Conservation (phyloP, 1,140 invertebrate species). For the Homarus americanus region DNA sequence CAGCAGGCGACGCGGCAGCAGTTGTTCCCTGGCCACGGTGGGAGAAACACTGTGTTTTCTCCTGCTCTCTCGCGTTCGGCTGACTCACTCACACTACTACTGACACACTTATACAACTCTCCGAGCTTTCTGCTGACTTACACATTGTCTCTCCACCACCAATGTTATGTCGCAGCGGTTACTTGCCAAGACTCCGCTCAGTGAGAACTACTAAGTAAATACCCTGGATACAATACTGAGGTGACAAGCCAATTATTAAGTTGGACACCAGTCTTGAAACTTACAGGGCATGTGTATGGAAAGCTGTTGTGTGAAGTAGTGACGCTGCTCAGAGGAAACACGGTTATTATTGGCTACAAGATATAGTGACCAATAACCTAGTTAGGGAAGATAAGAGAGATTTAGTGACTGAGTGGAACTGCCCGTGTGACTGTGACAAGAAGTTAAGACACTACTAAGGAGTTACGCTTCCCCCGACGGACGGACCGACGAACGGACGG, state of each 20-base stretch:
- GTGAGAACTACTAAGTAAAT: not conserved
- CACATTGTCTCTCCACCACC: not conserved
- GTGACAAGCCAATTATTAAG: not conserved
- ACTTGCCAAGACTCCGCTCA: not conserved
- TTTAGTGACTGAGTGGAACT: not conserved
- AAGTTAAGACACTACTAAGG: no score
- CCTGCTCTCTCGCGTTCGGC: conserved; percentile 22
- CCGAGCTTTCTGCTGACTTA: conserved; percentile 7
- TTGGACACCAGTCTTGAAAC: not conserved
- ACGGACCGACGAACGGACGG: not conserved
- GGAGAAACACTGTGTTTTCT: conserved; percentile 14
- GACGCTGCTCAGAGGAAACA: not conserved
- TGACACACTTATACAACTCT: conserved; percentile 41
- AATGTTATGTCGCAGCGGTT: not conserved
- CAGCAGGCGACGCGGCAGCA: not conserved
- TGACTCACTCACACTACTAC: conserved; percentile 40
- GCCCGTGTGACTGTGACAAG: not conserved
- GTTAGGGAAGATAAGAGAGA: not conserved
- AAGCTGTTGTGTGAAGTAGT: not conserved
- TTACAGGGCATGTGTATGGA: not conserved
- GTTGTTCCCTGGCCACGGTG: conserved; percentile 22
- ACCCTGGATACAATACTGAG: not conserved
- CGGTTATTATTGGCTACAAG: no score
- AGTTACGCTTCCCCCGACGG: no score
- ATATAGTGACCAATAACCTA: no score